Evolutionary conservation across 1,140 invertebrate species (phyloP).

Genomic region (Anthonomus grandis): DNA sequence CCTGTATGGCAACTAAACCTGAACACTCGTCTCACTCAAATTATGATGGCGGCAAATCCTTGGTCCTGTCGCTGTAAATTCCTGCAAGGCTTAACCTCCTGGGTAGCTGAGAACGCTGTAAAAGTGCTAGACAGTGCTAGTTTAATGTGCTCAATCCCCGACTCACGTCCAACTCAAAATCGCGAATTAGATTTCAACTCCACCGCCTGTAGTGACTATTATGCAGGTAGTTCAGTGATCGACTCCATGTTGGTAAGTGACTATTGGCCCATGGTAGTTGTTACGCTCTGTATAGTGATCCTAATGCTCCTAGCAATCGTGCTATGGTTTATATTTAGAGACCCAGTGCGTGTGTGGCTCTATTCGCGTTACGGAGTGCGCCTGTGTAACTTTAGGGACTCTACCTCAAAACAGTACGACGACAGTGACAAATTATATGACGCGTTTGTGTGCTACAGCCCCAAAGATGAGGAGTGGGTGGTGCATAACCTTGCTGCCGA

Average conservation of each 20-base stretch:
- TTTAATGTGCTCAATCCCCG: constrained; percentile 77
- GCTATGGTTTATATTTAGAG: constrained; percentile 77
- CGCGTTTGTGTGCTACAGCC: constrained; percentile 88
- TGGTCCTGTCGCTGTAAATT: constrained; percentile 91
- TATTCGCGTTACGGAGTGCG: constrained; percentile 83
- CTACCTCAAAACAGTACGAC: constrained; percentile 56
- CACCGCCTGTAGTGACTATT: constrained; percentile 79
- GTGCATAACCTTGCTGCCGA: constrained; percentile 78
- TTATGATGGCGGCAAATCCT: constrained; percentile 75
- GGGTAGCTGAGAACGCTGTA: constrained; percentile 76
- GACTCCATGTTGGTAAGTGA: constrained; percentile 79
- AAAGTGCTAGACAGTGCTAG: constrained; percentile 74
- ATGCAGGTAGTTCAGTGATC: constrained; percentile 75
- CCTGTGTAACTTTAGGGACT: constrained; percentile 61
- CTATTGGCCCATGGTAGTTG: constrained; percentile 80
- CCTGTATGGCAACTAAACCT: constrained; percentile 77
- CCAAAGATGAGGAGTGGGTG: constrained; percentile 88
- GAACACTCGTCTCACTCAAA: constrained; percentile 66
- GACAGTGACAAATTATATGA: constrained; percentile 86
- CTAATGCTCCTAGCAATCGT: constrained; percentile 69
- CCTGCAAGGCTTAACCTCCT: constrained; percentile 78
- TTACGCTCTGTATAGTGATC: constrained; percentile 71
- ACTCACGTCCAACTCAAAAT: constrained; percentile 65
- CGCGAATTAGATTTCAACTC: constrained; percentile 76
- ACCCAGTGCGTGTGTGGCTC: constrained; percentile 80